Evolutionary conservation across 2,797 vertebrate genomes (phyloP).

Genomic region (Adrianichthys oophorus): DNA sequence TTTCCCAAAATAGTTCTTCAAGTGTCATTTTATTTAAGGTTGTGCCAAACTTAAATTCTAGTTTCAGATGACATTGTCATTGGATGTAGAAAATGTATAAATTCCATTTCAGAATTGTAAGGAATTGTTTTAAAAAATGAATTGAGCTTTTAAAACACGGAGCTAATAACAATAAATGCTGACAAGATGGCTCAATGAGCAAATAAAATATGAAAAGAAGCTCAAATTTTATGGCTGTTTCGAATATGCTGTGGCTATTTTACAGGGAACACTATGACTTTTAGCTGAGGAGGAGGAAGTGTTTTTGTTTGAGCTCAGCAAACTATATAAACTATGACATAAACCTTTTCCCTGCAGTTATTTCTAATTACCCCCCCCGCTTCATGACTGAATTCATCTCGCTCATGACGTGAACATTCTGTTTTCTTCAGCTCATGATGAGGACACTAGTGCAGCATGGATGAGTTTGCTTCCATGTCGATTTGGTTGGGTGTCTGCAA

Average conservation of each 20-base stretch:
- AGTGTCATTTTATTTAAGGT: too few species aligned
- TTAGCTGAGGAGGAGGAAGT: conserved; percentile 1
- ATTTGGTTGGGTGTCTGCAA: conserved; percentile 11
- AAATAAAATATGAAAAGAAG: conserved; percentile 43
- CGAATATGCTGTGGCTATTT: conserved; percentile 15
- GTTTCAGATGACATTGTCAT: too few species aligned
- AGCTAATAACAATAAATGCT: conserved; percentile 40
- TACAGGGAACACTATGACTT: conserved; percentile 5
- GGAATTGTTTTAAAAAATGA: too few species aligned
- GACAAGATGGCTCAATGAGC: conserved; percentile 22
- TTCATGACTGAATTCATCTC: conserved; percentile 22
- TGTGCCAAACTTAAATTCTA: too few species aligned
- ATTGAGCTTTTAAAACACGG: conserved; percentile 28
- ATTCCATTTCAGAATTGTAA: too few species aligned
- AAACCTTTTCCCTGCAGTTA: background rate
- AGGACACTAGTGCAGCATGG: conserved; percentile 14
- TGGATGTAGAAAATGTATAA: too few species aligned
- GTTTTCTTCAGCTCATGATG: background rate
- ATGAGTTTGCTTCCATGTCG: conserved; percentile 14
- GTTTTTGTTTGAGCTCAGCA: conserved; percentile 19
- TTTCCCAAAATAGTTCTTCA: too few species aligned
- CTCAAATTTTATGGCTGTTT: conserved; percentile 43
- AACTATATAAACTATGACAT: conserved; percentile 15
- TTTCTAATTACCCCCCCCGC: background rate
- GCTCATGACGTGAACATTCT: background rate